A percentile compares a stretch with the other conserved stretches of the same genome.
Evolutionary conservation across 2,888 invertebrate species (phyloP).

Genomic region (Melolontha melolontha): DNA sequence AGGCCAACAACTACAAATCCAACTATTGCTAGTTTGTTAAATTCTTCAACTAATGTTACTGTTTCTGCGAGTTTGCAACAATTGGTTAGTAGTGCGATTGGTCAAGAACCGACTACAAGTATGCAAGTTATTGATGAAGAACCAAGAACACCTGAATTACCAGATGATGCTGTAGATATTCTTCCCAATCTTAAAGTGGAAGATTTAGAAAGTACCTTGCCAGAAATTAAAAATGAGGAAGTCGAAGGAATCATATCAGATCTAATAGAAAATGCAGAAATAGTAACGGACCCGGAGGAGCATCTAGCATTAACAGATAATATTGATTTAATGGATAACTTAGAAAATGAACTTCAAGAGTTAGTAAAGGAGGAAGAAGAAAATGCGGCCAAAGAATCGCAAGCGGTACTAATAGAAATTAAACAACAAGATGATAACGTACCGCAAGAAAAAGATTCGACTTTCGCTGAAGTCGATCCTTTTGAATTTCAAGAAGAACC

Average conservation of each 20-base stretch:
- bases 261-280: slow-evolving; percentile 68
- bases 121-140: slow-evolving; percentile 49
- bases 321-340: slow-evolving; percentile 62
- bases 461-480: slow-evolving; percentile 57
- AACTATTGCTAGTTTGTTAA: slow-evolving; percentile 70
- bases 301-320: slow-evolving; percentile 62
- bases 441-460: slow-evolving; percentile 36
- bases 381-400: slow-evolving; percentile 51
- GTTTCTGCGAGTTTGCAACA: slow-evolving; percentile 68
- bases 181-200: slow-evolving; percentile 63
- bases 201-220: slow-evolving; percentile 65
- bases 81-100: slow-evolving; percentile 66
- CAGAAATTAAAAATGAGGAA: slow-evolving; percentile 69
- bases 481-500: slow-evolving; percentile 65
- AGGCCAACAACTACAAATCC: slow-evolving; percentile 63
- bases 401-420: slow-evolving; percentile 39
- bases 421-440: slow-evolving; percentile 37
- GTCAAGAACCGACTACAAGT: slow-evolving; percentile 55
- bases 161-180: slow-evolving; percentile 57
- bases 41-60: slow-evolving; percentile 58
- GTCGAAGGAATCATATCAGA: slow-evolving; percentile 70
- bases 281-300: slow-evolving; percentile 63
- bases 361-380: slow-evolving; percentile 58
- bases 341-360: slow-evolving; percentile 61
- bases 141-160: slow-evolving; percentile 47